These are phyloP conservation scores for Stegana nigrithorax DNA, from an alignment of 2,888 invertebrate species.

Conservation along the genomic window DNA sequence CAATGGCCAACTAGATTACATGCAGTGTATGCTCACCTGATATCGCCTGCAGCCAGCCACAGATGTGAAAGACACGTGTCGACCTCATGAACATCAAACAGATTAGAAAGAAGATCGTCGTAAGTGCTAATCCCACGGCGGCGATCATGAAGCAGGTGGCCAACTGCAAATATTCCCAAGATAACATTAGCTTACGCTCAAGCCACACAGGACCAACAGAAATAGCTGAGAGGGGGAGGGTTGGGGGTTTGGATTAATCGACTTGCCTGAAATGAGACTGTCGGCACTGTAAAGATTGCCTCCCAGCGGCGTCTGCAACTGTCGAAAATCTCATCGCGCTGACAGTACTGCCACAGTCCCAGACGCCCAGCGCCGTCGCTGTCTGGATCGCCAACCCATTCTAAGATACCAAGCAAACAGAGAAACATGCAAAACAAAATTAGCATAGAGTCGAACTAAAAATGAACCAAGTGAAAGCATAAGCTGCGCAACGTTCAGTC, in stretches of 20 bases:
- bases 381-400: conserved; percentile 88
- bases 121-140: conserved; percentile 84
- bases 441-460: neutral
- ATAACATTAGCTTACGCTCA: neutral
- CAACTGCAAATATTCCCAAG: conserved; percentile 66
- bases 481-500: conserved; percentile 4
- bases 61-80: conserved; percentile 90
- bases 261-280: conserved; percentile 77
- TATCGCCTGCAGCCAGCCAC: conserved; percentile 95
- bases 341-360: conserved; percentile 92
- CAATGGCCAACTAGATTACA: neutral
- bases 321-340: conserved; percentile 80
- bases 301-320: conserved; percentile 87
- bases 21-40: conserved; percentile 78
- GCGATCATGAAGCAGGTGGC: conserved; percentile 91
- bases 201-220: neutral
- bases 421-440: too few species aligned
- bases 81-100: conserved; percentile 94
- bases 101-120: conserved; percentile 89
- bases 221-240: too few species aligned
- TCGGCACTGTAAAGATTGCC: conserved; percentile 84
- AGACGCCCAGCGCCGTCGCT: conserved; percentile 91
- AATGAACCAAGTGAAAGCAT: conserved; percentile 8
- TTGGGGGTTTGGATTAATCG: neutral
- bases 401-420: conserved; percentile 63